Conservation (phyloP, 2,113 vertebrate genomes). For the Bubo scandiacus region DNA sequence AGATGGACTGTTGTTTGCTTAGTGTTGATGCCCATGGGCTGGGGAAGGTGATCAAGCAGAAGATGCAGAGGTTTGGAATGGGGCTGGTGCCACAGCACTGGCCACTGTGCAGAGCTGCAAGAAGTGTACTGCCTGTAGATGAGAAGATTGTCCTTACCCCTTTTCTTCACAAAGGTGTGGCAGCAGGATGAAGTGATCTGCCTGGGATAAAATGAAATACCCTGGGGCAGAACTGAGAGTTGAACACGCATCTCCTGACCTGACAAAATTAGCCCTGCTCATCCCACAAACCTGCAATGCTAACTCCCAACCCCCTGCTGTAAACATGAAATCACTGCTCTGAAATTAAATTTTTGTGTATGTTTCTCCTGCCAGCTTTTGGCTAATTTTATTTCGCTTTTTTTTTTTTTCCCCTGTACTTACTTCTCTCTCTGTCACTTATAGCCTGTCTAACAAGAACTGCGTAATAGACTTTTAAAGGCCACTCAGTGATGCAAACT, state of each 20-base stretch:
- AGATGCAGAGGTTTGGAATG: neutral
- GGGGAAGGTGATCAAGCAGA: neutral
- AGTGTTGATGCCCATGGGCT: neutral
- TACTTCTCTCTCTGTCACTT: neutral
- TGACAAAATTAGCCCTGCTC: neutral
- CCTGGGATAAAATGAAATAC: neutral
- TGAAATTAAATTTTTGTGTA: neutral
- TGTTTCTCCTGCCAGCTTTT: neutral
- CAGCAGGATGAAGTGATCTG: neutral
- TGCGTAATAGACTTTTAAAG: neutral
- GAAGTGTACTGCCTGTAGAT: no score
- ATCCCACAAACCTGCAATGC: neutral
- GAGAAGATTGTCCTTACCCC: neutral
- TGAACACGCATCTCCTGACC: neutral
- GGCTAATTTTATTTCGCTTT: neutral
- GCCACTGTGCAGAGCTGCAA: neutral
- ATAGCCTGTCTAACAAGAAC: neutral
- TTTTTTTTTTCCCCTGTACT: neutral
- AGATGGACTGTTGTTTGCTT: neutral
- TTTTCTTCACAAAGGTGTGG: neutral
- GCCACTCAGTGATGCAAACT: neutral
- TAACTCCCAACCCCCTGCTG: neutral
- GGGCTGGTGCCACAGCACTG: neutral
- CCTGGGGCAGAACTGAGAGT: neutral
- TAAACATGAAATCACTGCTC: neutral